phyloP scores from a whole-genome alignment of 37 sponge, comb jelly and placozoan genomes.

The Diacarnus erythraeanus region DNA sequence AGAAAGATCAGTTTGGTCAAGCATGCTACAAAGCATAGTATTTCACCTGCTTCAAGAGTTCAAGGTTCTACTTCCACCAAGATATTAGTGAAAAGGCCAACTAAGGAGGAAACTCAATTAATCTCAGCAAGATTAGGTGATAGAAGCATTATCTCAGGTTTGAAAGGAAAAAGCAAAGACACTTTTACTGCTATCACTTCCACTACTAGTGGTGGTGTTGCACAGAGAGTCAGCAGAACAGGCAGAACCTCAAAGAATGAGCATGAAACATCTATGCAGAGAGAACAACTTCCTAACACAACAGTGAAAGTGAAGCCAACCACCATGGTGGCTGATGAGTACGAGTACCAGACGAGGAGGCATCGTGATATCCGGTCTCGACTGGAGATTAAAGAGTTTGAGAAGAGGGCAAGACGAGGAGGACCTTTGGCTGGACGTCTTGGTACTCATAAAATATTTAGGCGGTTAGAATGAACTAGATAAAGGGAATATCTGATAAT shows the following conservation, averaged over 20 bases:
- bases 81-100: neutral
- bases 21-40: too few relatives aligned
- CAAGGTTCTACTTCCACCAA: neutral
- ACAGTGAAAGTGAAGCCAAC: neutral
- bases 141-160: neutral
- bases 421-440: constrained; percentile 42
- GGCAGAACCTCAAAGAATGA: neutral
- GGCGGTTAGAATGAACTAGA: constrained; percentile 37
- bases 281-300: neutral
- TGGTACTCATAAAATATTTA: constrained; percentile 40
- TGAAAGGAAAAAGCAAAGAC: neutral
- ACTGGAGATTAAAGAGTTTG: constrained; percentile 34
- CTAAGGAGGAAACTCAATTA: neutral
- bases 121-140: neutral
- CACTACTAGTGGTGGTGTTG: neutral
- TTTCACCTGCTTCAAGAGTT: neutral
- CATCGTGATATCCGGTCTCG: constrained; percentile 39
- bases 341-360: constrained; percentile 24
- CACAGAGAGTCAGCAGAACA: neutral
- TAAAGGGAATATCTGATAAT: neutral
- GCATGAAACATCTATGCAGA: neutral
- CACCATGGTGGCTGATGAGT: constrained; percentile 40
- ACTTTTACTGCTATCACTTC: neutral
- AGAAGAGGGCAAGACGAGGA: constrained; percentile 16
- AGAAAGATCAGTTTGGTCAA: neutral